Percentiles rank a stretch among this genome's conserved stretches.
phyloP scores from a whole-genome alignment of 2,797 vertebrate species.

The Channa striata region DNA sequence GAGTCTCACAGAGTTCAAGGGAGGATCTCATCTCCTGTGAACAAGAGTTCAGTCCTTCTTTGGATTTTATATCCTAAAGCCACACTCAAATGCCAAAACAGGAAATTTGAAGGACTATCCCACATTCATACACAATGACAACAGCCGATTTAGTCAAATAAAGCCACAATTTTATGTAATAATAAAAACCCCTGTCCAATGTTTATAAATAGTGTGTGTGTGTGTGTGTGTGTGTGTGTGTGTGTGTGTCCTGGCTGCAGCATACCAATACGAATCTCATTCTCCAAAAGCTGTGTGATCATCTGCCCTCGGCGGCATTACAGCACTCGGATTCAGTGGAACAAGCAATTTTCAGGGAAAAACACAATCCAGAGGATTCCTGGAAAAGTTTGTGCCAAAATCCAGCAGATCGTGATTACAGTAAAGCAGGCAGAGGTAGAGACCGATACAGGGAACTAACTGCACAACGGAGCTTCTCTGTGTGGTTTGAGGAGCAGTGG shows the following conservation, averaged over 20 bases:
- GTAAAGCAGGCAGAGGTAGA: not conserved
- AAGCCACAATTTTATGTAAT: conserved; percentile 34
- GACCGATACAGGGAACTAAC: not conserved
- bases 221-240: conserved; percentile 14
- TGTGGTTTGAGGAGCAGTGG: not conserved
- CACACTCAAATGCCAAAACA: conserved; percentile 32
- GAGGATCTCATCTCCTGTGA: conserved; percentile 5
- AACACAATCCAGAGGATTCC: not conserved
- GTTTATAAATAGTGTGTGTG: not conserved
- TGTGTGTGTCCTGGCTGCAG: conserved; percentile 12
- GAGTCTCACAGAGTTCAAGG: not conserved
- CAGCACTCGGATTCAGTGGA: conserved; percentile 10
- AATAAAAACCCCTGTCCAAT: conserved; percentile 22
- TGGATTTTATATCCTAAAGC: conserved; percentile 15
- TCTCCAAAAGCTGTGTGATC: conserved; percentile 57
- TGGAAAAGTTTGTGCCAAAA: conserved; percentile 9
- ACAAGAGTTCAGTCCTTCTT: not conserved
- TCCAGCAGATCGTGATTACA: conserved; percentile 10
- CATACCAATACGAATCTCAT: conserved; percentile 57
- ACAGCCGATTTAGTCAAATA: conserved; percentile 47
- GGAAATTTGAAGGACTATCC: conserved; percentile 43
- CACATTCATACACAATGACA: conserved; percentile 26
- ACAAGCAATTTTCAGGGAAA: conserved; percentile 16
- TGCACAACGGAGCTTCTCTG: conserved; percentile 1
- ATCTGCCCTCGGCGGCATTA: conserved; percentile 28